Evolutionary conservation across 2,113 vertebrate species (phyloP).

Genomic region (Nannobrachium achirus): DNA sequence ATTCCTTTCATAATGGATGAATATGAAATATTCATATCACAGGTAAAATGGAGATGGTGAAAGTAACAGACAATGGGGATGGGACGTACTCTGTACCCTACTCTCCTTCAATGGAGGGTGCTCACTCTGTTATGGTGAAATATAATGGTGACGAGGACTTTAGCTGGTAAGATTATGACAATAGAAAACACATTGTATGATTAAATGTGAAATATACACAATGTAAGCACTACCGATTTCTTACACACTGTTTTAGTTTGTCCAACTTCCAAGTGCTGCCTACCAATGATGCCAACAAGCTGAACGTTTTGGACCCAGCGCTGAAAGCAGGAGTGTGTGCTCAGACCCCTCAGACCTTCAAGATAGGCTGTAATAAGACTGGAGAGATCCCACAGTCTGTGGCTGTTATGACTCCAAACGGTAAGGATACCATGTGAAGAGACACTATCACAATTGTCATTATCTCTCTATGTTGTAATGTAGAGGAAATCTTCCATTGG

Average conservation of each 20-base stretch:
- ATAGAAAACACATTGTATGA: too few species aligned
- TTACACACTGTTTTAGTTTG: constrained; percentile 68
- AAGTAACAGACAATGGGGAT: constrained; percentile 81
- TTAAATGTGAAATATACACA: too few species aligned
- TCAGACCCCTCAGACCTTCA: too few species aligned
- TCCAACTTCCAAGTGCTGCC: constrained; percentile 85
- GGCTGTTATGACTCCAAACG: too few species aligned
- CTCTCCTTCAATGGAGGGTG: constrained; percentile 82
- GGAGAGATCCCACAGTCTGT: too few species aligned
- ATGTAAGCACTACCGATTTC: too few species aligned
- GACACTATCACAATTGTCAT: too few species aligned
- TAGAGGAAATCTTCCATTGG: too few species aligned
- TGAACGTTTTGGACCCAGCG: constrained; percentile 81
- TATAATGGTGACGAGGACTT: constrained; percentile 86
- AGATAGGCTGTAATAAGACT: too few species aligned
- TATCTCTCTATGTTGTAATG: too few species aligned
- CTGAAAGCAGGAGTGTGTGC: constrained; percentile 80
- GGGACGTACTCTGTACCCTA: constrained; percentile 83
- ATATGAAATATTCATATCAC: not conserved
- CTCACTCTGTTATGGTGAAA: constrained; percentile 82
- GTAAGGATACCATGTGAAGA: not conserved
- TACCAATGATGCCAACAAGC: constrained; percentile 83
- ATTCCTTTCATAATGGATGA: not conserved
- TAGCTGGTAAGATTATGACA: constrained; percentile 83
- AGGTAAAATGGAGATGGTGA: constrained; percentile 83